phyloP scores from a whole-genome alignment of 1,140 invertebrate genomes.

The Microplitis demolitor region DNA sequence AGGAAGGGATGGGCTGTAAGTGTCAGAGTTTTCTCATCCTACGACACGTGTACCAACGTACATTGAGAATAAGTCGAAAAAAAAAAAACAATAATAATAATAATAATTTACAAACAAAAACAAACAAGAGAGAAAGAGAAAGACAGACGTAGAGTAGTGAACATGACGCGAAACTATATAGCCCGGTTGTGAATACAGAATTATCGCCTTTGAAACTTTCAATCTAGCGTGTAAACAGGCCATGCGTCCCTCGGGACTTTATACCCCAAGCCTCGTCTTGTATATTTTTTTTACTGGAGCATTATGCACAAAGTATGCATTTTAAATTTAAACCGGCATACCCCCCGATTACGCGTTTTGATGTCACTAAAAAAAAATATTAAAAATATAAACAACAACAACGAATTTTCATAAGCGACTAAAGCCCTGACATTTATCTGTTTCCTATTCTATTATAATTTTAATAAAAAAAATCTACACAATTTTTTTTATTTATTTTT shows the following conservation, averaged over 20 bases:
- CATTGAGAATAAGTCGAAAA: no score
- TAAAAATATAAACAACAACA: no score
- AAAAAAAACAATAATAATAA: neutral
- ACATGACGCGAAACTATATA: slow-evolving; percentile 45
- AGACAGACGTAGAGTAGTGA: slow-evolving; percentile 40
- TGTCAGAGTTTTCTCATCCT: slow-evolving; percentile 6
- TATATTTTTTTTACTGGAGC: neutral
- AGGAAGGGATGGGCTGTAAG: neutral
- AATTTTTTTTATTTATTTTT: no score
- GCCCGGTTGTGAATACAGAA: slow-evolving; percentile 39
- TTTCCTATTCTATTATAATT: no score
- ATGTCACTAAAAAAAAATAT: neutral
- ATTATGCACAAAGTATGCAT: slow-evolving; percentile 29
- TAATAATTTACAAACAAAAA: neutral
- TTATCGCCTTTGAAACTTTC: slow-evolving; percentile 50
- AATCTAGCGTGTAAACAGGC: slow-evolving; percentile 43
- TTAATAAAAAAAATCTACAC: no score
- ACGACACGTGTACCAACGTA: neutral
- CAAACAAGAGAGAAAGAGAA: slow-evolving; percentile 16
- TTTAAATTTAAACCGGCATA: slow-evolving; percentile 25
- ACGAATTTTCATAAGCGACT: no score
- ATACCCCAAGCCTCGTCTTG: neutral
- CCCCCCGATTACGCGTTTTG: slow-evolving; percentile 11
- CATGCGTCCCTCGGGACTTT: slow-evolving; percentile 30
- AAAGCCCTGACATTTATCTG: no score